Conservation (phyloP, 1,140 invertebrate genomes). For the Lasaia peninsularis region DNA sequence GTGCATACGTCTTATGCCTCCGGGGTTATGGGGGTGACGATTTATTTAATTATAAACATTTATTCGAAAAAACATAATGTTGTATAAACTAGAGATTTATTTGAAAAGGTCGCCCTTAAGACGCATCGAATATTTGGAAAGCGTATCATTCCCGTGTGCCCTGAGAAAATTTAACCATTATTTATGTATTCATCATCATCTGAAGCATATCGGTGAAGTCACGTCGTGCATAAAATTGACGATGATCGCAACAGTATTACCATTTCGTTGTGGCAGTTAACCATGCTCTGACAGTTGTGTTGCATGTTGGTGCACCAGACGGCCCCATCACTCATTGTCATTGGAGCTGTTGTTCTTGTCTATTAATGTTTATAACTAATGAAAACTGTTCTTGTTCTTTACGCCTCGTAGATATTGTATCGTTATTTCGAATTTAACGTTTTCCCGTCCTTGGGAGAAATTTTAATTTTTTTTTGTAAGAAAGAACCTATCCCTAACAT, state of each 20-base stretch:
- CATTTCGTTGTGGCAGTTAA: slow-evolving; percentile 47
- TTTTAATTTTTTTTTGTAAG: too few relatives aligned
- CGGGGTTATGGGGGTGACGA: too few relatives aligned
- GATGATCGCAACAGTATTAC: slow-evolving; percentile 43
- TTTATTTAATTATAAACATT: too few relatives aligned
- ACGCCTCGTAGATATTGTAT: too few relatives aligned
- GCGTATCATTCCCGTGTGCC: slow-evolving; percentile 2
- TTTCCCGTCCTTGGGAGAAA: too few relatives aligned
- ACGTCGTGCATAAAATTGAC: slow-evolving; percentile 51
- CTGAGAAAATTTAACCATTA: slow-evolving; percentile 24
- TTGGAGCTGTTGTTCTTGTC: background rate
- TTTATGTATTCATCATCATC: slow-evolving; percentile 46
- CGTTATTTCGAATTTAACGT: too few relatives aligned
- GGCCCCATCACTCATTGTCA: slow-evolving; percentile 7
- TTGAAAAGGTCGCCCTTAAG: background rate
- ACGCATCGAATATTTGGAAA: slow-evolving; percentile 1
- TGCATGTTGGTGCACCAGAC: slow-evolving; percentile 4
- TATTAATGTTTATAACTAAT: background rate
- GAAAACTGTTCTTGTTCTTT: background rate
- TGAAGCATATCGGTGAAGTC: slow-evolving; percentile 40
- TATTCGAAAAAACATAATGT: too few relatives aligned
- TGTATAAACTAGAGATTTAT: background rate
- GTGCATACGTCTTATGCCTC: too few relatives aligned
- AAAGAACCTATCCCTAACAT: too few relatives aligned
- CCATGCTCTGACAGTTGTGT: slow-evolving; percentile 33